Evolutionary conservation across 2,797 vertebrate species (phyloP).

Genomic region (Poecilia picta): DNA sequence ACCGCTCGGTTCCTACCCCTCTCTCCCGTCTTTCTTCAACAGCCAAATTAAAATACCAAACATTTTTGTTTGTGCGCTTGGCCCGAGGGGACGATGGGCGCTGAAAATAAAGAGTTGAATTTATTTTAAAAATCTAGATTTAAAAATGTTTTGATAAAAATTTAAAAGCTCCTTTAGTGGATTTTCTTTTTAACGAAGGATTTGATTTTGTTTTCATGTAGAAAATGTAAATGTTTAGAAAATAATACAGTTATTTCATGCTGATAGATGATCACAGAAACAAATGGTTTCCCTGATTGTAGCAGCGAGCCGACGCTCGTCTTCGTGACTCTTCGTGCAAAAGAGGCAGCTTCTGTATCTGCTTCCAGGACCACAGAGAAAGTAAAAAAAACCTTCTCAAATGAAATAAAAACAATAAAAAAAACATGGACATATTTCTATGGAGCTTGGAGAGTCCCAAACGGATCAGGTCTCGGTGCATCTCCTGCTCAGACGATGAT

Average conservation of each 20-base stretch:
- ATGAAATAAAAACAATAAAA: background rate
- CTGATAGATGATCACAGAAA: background rate
- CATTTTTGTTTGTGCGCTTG: constrained; percentile 42
- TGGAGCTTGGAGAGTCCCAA: background rate
- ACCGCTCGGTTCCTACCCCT: constrained; percentile 25
- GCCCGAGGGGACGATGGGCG: constrained; percentile 32
- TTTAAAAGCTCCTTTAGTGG: background rate
- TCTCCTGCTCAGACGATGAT: background rate
- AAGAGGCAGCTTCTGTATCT: background rate
- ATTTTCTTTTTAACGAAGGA: background rate
- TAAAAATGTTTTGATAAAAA: background rate
- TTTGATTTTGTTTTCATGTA: background rate
- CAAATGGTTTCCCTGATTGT: no score
- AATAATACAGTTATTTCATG: background rate
- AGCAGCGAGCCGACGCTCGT: background rate
- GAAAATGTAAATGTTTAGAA: background rate
- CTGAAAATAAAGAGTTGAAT: constrained; percentile 8
- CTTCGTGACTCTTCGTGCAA: background rate
- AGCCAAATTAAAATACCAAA: constrained; percentile 56
- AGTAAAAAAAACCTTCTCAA: background rate
- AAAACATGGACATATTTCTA: background rate
- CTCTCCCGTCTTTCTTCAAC: constrained; percentile 26
- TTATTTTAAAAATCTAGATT: background rate
- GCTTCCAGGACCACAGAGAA: background rate
- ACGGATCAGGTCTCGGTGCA: background rate